Evolutionary conservation across 2,888 invertebrate genomes (phyloP).

Genomic region (Diarsia dahlii): DNA sequence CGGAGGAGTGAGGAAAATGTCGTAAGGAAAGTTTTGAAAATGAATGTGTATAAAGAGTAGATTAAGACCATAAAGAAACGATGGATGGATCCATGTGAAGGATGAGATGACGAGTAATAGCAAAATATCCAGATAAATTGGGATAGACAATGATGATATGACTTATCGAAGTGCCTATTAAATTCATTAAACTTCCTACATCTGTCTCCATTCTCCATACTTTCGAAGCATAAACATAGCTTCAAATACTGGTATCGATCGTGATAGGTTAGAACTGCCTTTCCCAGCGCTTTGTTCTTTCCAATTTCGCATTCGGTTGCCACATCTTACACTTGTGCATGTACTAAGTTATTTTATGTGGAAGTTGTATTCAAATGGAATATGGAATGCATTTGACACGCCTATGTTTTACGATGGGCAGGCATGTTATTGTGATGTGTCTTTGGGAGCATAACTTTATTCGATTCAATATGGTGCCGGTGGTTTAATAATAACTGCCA

Average conservation of each 20-base stretch:
- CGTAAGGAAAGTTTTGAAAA: no score
- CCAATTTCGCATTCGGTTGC: slow-evolving; percentile 44
- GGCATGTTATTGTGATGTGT: background rate
- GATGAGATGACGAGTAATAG: no score
- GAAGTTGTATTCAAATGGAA: slow-evolving; percentile 1
- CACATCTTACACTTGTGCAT: slow-evolving; percentile 39
- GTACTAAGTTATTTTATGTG: slow-evolving; percentile 19
- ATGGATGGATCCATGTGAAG: no score
- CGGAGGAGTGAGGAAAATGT: no score
- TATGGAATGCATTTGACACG: slow-evolving; percentile 20
- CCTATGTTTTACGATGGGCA: background rate
- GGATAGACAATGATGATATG: no score
- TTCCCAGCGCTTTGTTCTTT: slow-evolving; percentile 39
- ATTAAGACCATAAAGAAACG: no score
- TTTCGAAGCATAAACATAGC: slow-evolving; percentile 13
- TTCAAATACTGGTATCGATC: slow-evolving; percentile 38
- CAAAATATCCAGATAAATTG: no score
- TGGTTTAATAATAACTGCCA: no score
- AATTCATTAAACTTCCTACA: no score
- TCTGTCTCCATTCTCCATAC: slow-evolving; percentile 1
- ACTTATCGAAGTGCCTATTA: no score
- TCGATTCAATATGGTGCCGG: background rate
- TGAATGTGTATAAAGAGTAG: no score
- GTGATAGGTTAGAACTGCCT: slow-evolving; percentile 52
- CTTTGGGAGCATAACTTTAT: background rate